Percentiles rank a stretch among this genome's conserved stretches.
These are phyloP conservation scores for Anolis apletophallus DNA, from an alignment of 2,797 vertebrate genomes.

Conservation along the genomic window DNA sequence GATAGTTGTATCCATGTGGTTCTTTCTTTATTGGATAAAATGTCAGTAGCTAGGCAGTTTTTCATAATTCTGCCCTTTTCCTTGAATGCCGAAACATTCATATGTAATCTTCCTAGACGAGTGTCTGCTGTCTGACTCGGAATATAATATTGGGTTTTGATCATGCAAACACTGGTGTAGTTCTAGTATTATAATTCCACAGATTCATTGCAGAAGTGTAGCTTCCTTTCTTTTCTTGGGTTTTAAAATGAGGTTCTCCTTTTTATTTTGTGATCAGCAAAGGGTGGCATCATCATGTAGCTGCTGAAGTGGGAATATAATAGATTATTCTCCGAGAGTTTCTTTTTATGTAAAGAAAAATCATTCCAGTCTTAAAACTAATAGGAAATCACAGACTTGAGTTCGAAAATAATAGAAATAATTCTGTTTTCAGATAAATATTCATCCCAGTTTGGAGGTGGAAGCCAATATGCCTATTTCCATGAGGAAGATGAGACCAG, in stretches of 20 bases:
- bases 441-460: conserved; percentile 96
- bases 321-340: not conserved
- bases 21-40: not conserved
- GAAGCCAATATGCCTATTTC: conserved; percentile 98
- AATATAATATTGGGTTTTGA: not conserved
- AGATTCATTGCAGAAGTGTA: not conserved
- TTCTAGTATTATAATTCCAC: not conserved
- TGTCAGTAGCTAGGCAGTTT: not conserved
- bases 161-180: not conserved
- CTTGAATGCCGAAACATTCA: not conserved
- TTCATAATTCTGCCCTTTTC: not conserved
- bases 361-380: not conserved
- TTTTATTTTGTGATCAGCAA: not conserved
- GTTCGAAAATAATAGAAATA: not conserved
- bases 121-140: not conserved
- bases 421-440: conserved; percentile 89
- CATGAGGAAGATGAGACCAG: conserved; percentile 97
- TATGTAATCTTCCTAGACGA: not conserved
- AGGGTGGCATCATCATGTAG: not conserved
- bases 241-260: not conserved
- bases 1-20: not conserved
- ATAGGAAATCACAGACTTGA: not conserved
- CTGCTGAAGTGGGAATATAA: not conserved
- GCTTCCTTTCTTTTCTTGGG: not conserved
- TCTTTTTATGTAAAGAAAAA: not conserved